Base-by-base conservation (phyloP, 2,113 vertebrate species). In the Tricholaema leucomelas region DNA sequence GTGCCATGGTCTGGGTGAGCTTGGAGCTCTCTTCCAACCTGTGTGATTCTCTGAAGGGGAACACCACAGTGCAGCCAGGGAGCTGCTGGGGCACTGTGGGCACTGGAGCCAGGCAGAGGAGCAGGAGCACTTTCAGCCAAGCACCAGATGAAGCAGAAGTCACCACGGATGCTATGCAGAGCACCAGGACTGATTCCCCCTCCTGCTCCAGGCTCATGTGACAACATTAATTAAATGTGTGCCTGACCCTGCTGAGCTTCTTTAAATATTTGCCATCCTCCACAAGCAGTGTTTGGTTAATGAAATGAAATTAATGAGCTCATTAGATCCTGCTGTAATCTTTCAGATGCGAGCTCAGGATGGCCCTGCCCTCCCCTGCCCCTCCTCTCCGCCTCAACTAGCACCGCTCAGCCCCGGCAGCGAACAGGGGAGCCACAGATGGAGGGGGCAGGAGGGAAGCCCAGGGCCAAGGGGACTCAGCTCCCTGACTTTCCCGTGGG, bases 191-290 rank as follows among this genome's bases (percentile, higher is more conserved):
- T 95, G 92, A 95, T 92, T 81, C 64, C 85, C 66, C 83, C 79
- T 96, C 74, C 70, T 91, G 76, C 67, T 93, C 89, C 88, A 50
- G n/a, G 59, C 84, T 93, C 96, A 95, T 16, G 84, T 97, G 96
- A 96, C 70, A 69, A 86, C 91, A 94, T 95, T 96, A 97, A 97
- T 97, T 97, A 97, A 97, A 97, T 96, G 94, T 93, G 95, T 96
- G 96, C 93, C 95, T 97, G 94, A 97, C 96, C 96, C 96, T 44
- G 96, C 94, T 96, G 96, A 5, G 87, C 95, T 97, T 96, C 94
- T 96, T 97, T 96, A 97, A 97, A 97, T 97, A 96, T 96, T 96
- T 96, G 95, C 96, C 93, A 89, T 95, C 97, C 95, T 97, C 94
- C 92, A 92, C 94, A 83, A 95, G 94, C 89, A 78, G 91, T 97